Evolutionary conservation across 2,797 vertebrate species (phyloP).

Genomic region (Arnoldichthys spilopterus): DNA sequence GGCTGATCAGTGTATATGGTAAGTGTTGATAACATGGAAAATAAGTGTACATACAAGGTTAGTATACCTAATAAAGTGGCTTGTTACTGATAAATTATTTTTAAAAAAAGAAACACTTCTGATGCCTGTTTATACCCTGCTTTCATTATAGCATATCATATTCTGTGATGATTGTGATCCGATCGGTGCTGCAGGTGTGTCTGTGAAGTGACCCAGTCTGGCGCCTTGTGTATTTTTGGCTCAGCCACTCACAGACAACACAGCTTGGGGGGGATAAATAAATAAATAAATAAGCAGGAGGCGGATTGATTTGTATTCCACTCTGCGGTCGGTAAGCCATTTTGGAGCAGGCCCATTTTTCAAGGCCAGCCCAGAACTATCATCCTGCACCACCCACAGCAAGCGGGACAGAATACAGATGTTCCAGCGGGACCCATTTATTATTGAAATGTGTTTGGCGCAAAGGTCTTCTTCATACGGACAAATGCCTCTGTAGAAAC

Average conservation of each 20-base stretch:
- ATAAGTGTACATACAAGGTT: too few species aligned
- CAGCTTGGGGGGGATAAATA: conserved; percentile 14
- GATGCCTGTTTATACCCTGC: too few species aligned
- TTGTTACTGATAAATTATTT: too few species aligned
- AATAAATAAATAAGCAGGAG: conserved; percentile 11
- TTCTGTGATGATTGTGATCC: too few species aligned
- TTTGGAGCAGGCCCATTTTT: conserved; percentile 65
- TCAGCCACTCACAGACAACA: conserved; percentile 23
- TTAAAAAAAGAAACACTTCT: too few species aligned
- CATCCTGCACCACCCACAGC: conserved; percentile 53
- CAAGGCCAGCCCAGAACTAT: conserved; percentile 60
- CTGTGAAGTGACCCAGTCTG: conserved; percentile 1
- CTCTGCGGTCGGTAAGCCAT: conserved; percentile 56
- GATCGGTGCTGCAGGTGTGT: neutral
- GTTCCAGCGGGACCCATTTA: conserved; percentile 48
- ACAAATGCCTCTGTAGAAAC: conserved; percentile 36
- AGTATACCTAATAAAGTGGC: too few species aligned
- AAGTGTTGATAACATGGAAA: too few species aligned
- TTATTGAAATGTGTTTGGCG: conserved; percentile 61
- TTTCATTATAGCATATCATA: too few species aligned
- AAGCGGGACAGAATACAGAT: conserved; percentile 63
- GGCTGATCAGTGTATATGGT: too few species aligned
- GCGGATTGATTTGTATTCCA: conserved; percentile 61
- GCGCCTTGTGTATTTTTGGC: conserved; percentile 38
- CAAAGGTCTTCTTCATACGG: conserved; percentile 57